Percentiles rank a stretch among this genome's conserved stretches.
Conservation (phyloP, 1,140 invertebrate genomes). For the Odontomachus brunneus region DNA sequence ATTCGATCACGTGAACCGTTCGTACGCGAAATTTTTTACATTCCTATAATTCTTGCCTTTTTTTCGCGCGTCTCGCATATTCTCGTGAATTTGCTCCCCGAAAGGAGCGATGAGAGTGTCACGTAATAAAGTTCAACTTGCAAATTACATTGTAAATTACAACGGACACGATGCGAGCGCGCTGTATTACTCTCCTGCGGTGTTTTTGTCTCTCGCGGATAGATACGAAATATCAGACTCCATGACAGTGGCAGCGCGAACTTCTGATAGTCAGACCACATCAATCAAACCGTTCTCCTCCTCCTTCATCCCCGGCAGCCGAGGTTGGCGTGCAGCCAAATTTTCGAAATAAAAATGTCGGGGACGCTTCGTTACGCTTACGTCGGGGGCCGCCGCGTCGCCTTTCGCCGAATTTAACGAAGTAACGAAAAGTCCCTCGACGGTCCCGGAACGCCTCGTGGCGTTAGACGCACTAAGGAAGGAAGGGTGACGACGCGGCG, state of each 20-base stretch:
- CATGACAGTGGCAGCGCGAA: neutral
- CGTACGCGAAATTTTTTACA: neutral
- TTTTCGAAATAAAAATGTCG: constrained; percentile 51
- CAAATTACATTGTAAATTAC: constrained; percentile 22
- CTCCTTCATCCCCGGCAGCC: neutral
- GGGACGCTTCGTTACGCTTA: constrained; percentile 58
- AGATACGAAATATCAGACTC: neutral
- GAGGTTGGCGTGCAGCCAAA: constrained; percentile 30
- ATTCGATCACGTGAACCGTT: neutral
- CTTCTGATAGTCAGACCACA: neutral
- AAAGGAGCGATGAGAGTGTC: neutral
- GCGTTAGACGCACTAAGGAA: constrained; percentile 48
- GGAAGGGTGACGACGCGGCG: constrained; percentile 56
- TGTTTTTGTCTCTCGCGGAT: neutral
- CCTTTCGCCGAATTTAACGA: constrained; percentile 71
- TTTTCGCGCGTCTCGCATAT: neutral
- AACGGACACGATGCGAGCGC: neutral
- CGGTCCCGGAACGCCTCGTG: constrained; percentile 18
- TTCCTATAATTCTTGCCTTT: neutral
- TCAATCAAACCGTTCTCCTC: neutral
- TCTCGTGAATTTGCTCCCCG: neutral
- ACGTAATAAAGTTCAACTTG: neutral
- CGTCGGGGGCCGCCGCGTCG: neutral
- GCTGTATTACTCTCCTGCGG: no score
- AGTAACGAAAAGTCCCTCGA: constrained; percentile 70